Conservation (phyloP, 1,140 invertebrate genomes). For the Sitophilus oryzae region DNA sequence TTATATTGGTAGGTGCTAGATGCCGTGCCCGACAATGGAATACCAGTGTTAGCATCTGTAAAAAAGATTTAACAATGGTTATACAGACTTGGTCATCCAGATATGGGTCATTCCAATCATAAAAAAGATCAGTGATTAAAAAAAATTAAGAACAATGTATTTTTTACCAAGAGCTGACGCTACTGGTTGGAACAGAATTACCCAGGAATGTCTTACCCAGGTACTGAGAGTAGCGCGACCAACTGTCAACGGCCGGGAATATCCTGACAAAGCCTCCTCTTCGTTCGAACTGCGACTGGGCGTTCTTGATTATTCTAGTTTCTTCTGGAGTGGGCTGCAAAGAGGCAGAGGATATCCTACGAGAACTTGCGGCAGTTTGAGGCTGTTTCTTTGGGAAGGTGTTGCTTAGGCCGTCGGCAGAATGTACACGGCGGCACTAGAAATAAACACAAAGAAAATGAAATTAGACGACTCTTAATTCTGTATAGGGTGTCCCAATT, state of each 20-base stretch:
- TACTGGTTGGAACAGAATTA: too few species aligned
- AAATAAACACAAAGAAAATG: conserved; percentile 21
- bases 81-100: too few species aligned
- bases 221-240: conserved; percentile 72
- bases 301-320: conserved; percentile 66
- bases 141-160: too few species aligned
- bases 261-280: conserved; percentile 87
- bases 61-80: background rate
- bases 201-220: conserved; percentile 57
- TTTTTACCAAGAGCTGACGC: too few species aligned
- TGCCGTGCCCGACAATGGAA: conserved; percentile 59
- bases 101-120: too few species aligned
- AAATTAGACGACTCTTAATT: too few species aligned
- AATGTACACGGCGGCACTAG: conserved; percentile 61
- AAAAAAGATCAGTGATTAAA: too few species aligned
- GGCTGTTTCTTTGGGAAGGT: conserved; percentile 40
- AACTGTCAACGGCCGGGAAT: conserved; percentile 83
- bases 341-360: conserved; percentile 35
- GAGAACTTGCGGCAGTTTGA: conserved; percentile 32
- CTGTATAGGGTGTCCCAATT: too few species aligned
- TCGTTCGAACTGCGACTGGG: conserved; percentile 75
- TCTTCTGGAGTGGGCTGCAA: conserved; percentile 67
- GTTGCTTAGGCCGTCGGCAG: conserved; percentile 56
- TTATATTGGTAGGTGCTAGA: conserved; percentile 53
- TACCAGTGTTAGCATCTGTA: conserved; percentile 61